Base-by-base conservation (phyloP, 23 tunicate genomes). In the Styela plicata region DNA sequence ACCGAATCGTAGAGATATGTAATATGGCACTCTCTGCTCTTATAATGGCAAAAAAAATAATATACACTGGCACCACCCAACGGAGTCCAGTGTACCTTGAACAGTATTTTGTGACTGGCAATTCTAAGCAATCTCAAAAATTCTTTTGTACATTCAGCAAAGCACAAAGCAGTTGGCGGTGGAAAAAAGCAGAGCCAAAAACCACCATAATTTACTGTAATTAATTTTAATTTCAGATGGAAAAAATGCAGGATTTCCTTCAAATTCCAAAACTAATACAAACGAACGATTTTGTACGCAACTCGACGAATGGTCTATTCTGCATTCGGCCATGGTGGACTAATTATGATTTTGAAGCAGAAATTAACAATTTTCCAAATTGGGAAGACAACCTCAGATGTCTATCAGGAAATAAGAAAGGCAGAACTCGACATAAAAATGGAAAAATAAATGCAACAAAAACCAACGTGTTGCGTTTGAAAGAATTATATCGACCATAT, bases 241-340 rank as follows among this genome's bases (percentile, higher is more conserved):
- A 57, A 24, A 35, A 57, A 78, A 24, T 78, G 82, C 82, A 78
- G 25, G 82, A 78, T 53, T 78, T 78, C 34, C 63, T 78, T 26
- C 68, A 68, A 28, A 57, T 78, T 23, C 82, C 82, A 27, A 78
- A 57, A 31, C 66, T 78, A 52, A 16, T 78, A 25, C 63, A 37
- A 29, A 33, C 28, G 17, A 34, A 16, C 0, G 82, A 78, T 31
- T 78, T 78, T 78, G 82, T 78, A 1, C 82, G 82, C 23, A 30
- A 78, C 33, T 64, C 82, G 20, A 31, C 5, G 16, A 78, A 30
- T 0, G 34, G 34, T 24, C 61, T 52, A 21, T 78, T 22, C 26
- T 78, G 82, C 21, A 44, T 44, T 27, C 82, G 82, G 22, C 69
- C 28, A 53, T n/a, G 62, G 53, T 25, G 32, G 32, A 29, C 19